Conservation (phyloP, 2,888 invertebrate genomes). For the Gymnoscelis rufifasciata region DNA sequence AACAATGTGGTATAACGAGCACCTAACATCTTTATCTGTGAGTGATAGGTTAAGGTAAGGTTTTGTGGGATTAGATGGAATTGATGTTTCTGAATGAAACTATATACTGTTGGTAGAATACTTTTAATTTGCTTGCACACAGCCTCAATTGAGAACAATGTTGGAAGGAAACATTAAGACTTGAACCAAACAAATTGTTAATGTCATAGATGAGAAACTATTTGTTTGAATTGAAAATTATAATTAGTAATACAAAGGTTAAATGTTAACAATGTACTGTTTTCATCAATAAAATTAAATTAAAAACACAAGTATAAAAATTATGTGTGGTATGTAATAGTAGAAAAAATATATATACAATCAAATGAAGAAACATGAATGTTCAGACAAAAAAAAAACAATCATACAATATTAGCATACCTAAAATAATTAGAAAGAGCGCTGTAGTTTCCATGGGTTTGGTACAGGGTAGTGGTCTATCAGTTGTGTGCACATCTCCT, state of each 20-base stretch:
- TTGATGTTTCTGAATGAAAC: conserved; percentile 12
- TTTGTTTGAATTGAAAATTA: neutral
- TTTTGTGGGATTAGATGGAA: too few species aligned
- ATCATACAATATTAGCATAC: conserved; percentile 43
- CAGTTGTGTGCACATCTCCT: conserved; percentile 60
- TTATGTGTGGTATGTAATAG: conserved; percentile 19
- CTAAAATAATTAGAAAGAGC: conserved; percentile 48
- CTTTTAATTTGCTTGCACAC: conserved; percentile 78
- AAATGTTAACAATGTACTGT: conserved; percentile 12
- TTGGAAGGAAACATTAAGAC: conserved; percentile 43
- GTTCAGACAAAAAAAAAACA: conserved; percentile 35
- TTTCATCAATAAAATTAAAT: conserved; percentile 15
- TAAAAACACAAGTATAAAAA: conserved; percentile 19
- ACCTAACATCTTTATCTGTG: too few species aligned
- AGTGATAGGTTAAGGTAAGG: too few species aligned
- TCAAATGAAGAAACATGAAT: conserved; percentile 24
- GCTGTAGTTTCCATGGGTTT: conserved; percentile 54
- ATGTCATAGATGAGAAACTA: conserved; percentile 4
- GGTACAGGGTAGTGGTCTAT: conserved; percentile 49
- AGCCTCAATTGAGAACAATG: conserved; percentile 72
- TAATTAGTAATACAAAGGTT: conserved; percentile 6
- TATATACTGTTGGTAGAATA: conserved; percentile 56
- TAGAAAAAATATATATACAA: conserved; percentile 25
- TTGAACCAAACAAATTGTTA: conserved; percentile 35
- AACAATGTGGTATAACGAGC: too few species aligned